A percentile compares a stretch with the other conserved stretches of the same genome.
Evolutionary conservation across 2,888 invertebrate genomes (phyloP).

Genomic region (Chymomyza procnemis): DNA sequence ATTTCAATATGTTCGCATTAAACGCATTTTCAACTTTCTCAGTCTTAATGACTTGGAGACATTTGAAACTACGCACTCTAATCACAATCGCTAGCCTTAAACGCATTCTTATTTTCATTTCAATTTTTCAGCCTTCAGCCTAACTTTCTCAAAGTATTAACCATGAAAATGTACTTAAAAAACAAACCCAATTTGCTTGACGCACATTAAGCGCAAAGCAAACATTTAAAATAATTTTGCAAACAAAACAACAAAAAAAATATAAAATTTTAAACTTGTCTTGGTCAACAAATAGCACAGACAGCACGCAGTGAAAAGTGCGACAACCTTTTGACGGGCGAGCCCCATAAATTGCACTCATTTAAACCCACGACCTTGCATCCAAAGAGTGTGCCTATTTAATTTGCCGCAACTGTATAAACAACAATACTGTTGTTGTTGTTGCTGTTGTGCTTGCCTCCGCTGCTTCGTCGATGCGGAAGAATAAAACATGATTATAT

Average conservation of each 20-base stretch:
- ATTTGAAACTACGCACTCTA: too few species aligned
- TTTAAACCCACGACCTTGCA: conserved; percentile 46
- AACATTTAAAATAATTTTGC: conserved; percentile 13
- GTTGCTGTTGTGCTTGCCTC: conserved; percentile 9
- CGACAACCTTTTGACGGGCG: conserved; percentile 43
- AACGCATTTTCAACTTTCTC: too few species aligned
- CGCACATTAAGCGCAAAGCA: conserved; percentile 7
- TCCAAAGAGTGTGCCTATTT: conserved; percentile 37
- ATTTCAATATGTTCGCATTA: too few species aligned
- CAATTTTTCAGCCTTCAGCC: background rate
- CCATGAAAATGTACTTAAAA: background rate
- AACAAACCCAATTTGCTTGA: background rate
- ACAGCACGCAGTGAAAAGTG: conserved; percentile 39
- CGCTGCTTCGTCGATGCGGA: conserved; percentile 46
- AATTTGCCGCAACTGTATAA: conserved; percentile 60
- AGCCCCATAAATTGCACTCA: conserved; percentile 29
- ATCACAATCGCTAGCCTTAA: too few species aligned
- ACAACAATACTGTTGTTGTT: conserved; percentile 31
- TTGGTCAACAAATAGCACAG: conserved; percentile 10
- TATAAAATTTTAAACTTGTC: conserved; percentile 22
- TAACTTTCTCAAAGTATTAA: too few species aligned
- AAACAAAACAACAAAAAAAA: background rate
- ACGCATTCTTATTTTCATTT: too few species aligned
- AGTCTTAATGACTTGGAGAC: too few species aligned
- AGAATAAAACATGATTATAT: conserved; percentile 50